Evolutionary conservation across 1,140 invertebrate genomes (phyloP), one percentile per base, ranked within the genome.

Genomic region (Streblospio benedicti): DNA sequence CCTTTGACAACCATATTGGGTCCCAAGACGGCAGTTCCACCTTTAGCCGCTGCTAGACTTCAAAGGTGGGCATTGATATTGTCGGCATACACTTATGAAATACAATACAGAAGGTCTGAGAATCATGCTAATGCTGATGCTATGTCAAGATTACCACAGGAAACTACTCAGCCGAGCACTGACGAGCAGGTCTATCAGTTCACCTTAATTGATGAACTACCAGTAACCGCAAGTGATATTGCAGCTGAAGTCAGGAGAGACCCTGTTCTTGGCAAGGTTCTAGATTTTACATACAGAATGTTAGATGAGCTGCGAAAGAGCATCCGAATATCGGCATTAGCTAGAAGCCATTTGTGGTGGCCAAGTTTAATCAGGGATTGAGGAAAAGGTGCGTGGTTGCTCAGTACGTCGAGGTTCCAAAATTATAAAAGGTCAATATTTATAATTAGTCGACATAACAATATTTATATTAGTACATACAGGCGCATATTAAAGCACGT

Each of bases 51-150:
- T 16, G 51, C 52, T 2, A 51, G 76, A 28, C 57, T 78, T 6
- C 72, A 76, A 53, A 58, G 74, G n/a, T 78, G 71, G 72, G 71
- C 72, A 14, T 31, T 74, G 27, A 64, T 68, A 18, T 59, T 78
- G 44, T 59, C 59, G 30, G 65, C 52, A 4, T 78, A 77, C 65
- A 54, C 70, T 47, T 79, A 72, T 62, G 16, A 51, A 28, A 51
- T 51, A 20, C 23, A 51, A 28, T 51, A 51, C 16, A 20, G 49
- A 4, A 20, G 28, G 5, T 51, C 49, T 23, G 9, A 51, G 27
- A 28, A 51, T 51, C 49, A 51, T 28, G 49, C 1, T 6, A 51
- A 51, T 28, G 49, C 5, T 16, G 49, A 51, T 51, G 20, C 49
- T 27, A 27, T 51, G 49, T 51, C 18, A 28, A 9, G 49, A 6